These are phyloP conservation scores for Acleris laterana DNA, from an alignment of 2,888 invertebrate species.

Conservation along the genomic window DNA sequence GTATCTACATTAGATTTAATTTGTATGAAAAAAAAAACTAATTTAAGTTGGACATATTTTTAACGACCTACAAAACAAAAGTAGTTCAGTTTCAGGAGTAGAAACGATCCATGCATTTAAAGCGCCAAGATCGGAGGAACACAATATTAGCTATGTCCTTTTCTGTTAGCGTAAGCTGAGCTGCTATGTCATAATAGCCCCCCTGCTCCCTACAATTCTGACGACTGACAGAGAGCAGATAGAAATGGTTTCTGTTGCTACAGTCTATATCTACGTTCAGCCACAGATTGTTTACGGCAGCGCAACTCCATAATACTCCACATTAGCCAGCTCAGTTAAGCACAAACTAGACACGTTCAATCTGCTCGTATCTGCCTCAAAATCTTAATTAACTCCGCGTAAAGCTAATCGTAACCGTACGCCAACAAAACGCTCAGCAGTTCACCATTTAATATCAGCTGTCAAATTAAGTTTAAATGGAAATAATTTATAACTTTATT, in stretches of 20 bases:
- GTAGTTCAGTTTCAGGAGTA: no score
- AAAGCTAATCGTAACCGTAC: slow-evolving; percentile 19
- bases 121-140: no score
- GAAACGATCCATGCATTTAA: no score
- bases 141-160: no score
- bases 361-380: slow-evolving; percentile 16
- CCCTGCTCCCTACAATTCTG: slow-evolving; percentile 11
- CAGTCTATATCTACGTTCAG: background rate
- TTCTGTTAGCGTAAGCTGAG: no score
- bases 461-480: slow-evolving; percentile 83
- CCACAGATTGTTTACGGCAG: slow-evolving; percentile 5
- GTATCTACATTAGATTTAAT: no score
- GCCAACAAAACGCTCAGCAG: slow-evolving; percentile 24
- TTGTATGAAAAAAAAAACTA: no score
- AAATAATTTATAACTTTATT: slow-evolving; percentile 82
- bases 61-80: no score
- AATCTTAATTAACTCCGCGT: slow-evolving; percentile 25
- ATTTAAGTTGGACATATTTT: no score
- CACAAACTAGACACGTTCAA: slow-evolving; percentile 37
- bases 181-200: no score
- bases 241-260: background rate
- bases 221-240: background rate
- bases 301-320: background rate
- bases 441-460: slow-evolving; percentile 67
- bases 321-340: slow-evolving; percentile 11